phyloP scores from a whole-genome alignment of 2,888 invertebrate genomes.

The Diarsia mendica region DNA sequence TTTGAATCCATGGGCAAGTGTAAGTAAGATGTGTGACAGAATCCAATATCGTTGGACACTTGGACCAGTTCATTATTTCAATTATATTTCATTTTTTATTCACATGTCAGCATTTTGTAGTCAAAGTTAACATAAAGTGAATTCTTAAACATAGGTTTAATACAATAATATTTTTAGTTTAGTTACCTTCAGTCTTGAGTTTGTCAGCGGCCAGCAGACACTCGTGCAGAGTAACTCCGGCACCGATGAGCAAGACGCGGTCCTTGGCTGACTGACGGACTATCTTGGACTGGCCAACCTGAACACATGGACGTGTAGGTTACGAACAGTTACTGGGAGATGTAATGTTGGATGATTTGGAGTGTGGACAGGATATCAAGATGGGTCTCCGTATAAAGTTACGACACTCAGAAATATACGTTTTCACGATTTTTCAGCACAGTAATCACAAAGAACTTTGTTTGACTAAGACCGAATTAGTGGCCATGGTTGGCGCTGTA shows the following conservation, averaged over 20 bases:
- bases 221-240: constrained; percentile 98
- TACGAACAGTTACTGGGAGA: too few relatives aligned
- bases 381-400: neutral
- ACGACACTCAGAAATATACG: neutral
- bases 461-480: too few relatives aligned
- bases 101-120: neutral
- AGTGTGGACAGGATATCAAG: neutral
- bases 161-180: too few relatives aligned
- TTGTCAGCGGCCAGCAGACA: constrained; percentile 95
- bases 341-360: too few relatives aligned
- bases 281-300: constrained; percentile 94
- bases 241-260: constrained; percentile 96
- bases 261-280: constrained; percentile 94
- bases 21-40: too few relatives aligned
- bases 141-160: neutral
- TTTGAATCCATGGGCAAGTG: too few relatives aligned
- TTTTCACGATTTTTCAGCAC: neutral
- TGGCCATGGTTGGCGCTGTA: too few relatives aligned
- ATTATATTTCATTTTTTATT: neutral
- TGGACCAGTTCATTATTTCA: neutral
- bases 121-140: neutral
- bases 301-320: constrained; percentile 55
- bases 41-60: neutral
- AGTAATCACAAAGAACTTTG: neutral
- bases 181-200: constrained; percentile 89